Evolutionary conservation across 2,113 vertebrate genomes (phyloP).

Genomic region (Alaudala cheleensis): DNA sequence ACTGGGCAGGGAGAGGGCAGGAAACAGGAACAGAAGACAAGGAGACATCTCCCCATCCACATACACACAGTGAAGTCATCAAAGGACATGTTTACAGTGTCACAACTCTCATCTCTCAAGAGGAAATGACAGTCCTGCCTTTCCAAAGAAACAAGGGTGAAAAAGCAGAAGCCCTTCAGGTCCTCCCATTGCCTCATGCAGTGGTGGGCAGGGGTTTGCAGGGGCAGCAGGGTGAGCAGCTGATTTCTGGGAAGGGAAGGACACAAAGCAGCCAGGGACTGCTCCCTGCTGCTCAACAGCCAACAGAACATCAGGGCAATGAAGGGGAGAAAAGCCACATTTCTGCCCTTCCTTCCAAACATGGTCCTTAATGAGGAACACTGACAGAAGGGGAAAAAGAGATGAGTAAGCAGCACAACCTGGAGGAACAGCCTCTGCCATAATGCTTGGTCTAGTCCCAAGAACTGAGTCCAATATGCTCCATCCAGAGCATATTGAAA

Average conservation of each 20-base stretch:
- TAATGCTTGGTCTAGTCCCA: background rate
- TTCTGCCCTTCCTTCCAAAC: background rate
- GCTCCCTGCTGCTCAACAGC: background rate
- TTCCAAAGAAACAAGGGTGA: background rate
- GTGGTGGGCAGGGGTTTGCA: background rate
- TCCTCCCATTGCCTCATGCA: background rate
- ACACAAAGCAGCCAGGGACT: background rate
- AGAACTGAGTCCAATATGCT: background rate
- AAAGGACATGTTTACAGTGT: background rate
- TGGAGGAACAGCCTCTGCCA: background rate
- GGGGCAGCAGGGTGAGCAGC: background rate
- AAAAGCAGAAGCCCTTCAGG: background rate
- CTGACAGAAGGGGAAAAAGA: background rate
- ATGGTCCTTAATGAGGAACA: background rate
- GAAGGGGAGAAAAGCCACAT: background rate
- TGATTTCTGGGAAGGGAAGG: background rate
- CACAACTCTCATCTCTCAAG: background rate
- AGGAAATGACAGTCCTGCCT: background rate
- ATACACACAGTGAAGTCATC: background rate
- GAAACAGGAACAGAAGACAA: background rate
- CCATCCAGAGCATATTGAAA: background rate
- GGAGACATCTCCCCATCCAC: background rate
- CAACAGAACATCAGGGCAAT: background rate
- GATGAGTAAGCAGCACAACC: constrained; percentile 27
- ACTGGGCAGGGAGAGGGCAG: background rate